Evolutionary conservation across 1,140 invertebrate species (phyloP).

Genomic region (Drosophila mauritiana): DNA sequence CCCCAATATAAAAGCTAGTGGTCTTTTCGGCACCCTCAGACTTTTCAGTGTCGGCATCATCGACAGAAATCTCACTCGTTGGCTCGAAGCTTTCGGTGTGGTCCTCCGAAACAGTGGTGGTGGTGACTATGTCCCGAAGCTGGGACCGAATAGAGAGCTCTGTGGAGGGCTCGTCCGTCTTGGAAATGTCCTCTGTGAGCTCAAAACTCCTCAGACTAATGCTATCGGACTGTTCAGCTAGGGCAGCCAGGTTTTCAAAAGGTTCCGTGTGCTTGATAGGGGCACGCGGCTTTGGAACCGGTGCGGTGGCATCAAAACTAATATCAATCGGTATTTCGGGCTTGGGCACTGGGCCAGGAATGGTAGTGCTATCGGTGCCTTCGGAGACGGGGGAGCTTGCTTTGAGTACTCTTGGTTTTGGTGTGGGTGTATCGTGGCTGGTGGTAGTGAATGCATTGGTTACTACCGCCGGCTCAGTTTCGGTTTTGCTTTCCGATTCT

Average conservation of each 20-base stretch:
- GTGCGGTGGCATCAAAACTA: conserved; percentile 49
- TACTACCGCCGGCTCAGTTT: conserved; percentile 56
- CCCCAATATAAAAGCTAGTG: conserved; percentile 83
- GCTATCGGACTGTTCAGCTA: conserved; percentile 77
- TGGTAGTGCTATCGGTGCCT: conserved; percentile 61
- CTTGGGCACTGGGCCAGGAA: conserved; percentile 60
- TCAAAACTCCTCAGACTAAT: conserved; percentile 79
- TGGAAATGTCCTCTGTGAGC: conserved; percentile 77
- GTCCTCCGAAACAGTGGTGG: conserved; percentile 75
- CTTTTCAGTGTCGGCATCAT: conserved; percentile 75
- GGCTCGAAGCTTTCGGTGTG: conserved; percentile 78
- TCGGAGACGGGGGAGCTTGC: conserved; percentile 71
- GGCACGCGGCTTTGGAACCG: conserved; percentile 77
- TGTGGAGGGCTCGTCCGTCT: conserved; percentile 78
- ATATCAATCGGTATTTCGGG: conserved; percentile 59
- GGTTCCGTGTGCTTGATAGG: conserved; percentile 77
- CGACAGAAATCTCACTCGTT: conserved; percentile 76
- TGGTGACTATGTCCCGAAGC: conserved; percentile 63
- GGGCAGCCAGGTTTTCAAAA: conserved; percentile 69
- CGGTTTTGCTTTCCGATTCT: conserved; percentile 37
- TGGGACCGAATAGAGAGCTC: conserved; percentile 75
- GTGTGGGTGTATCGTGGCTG: conserved; percentile 76
- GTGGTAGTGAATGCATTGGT: conserved; percentile 51
- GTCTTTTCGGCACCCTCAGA: conserved; percentile 62
- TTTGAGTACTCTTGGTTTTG: conserved; percentile 77